phyloP scores from a whole-genome alignment of 2,797 vertebrate genomes.

The Chrysolophus pictus region DNA sequence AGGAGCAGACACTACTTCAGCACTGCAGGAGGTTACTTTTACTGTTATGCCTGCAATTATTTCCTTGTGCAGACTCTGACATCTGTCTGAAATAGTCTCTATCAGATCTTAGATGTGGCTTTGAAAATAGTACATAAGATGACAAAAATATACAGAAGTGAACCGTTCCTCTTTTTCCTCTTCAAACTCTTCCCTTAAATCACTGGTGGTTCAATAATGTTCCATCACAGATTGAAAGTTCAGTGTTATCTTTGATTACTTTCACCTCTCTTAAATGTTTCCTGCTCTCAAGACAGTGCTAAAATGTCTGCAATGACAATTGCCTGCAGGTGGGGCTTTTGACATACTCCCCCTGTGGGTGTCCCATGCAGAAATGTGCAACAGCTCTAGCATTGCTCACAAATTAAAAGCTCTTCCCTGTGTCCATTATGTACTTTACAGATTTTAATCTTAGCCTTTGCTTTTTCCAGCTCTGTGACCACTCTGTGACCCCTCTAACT shows the following conservation, averaged over 20 bases:
- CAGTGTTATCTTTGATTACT: not conserved
- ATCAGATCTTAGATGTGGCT: not conserved
- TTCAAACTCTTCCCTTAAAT: not conserved
- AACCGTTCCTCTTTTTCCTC: not conserved
- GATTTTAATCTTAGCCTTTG: not conserved
- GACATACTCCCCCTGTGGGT: not conserved
- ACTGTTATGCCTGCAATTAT: constrained; percentile 9
- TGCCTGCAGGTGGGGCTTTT: not conserved
- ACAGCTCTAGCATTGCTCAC: not conserved
- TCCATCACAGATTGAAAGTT: not conserved
- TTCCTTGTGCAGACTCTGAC: constrained; percentile 17
- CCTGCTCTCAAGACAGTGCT: not conserved
- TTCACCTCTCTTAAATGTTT: not conserved
- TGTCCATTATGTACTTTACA: not conserved
- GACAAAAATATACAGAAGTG: not conserved
- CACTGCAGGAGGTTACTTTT: not conserved
- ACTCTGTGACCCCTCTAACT: not conserved
- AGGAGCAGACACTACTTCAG: constrained; percentile 51
- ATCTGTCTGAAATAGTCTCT: not conserved
- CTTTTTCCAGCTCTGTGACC: not conserved
- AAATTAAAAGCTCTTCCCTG: not conserved
- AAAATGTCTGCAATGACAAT: not conserved
- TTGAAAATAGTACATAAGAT: not conserved
- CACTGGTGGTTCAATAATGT: not conserved
- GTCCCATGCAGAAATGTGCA: not conserved